Conservation (phyloP, 2,797 vertebrate genomes). For the Sebastes steindachneri region DNA sequence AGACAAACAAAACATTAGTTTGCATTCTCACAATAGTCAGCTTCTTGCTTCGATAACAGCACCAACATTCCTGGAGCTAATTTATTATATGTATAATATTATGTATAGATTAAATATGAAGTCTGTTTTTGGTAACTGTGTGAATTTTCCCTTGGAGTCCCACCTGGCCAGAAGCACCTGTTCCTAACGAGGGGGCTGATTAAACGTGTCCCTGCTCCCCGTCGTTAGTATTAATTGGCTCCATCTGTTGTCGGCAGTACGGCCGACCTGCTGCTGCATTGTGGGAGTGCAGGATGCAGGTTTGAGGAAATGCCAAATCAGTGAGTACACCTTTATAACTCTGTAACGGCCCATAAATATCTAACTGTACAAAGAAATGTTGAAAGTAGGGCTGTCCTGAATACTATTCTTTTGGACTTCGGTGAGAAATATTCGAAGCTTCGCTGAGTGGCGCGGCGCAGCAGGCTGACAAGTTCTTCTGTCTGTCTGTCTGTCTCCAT, state of each 20-base stretch:
- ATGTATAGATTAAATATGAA: not conserved
- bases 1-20: slow-evolving; percentile 31
- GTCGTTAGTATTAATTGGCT: slow-evolving; percentile 33
- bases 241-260: slow-evolving; percentile 35
- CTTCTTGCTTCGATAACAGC: not conserved
- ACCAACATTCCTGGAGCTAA: not conserved
- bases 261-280: slow-evolving; percentile 7
- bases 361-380: not conserved
- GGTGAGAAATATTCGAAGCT: too few relatives aligned
- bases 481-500: too few relatives aligned
- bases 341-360: not conserved
- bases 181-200: slow-evolving; percentile 13
- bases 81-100: not conserved
- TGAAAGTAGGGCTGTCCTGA: too few relatives aligned
- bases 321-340: not conserved
- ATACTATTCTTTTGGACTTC: too few relatives aligned
- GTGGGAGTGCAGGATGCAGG: slow-evolving; percentile 3
- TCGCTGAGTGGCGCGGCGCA: too few relatives aligned
- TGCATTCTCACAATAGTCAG: not conserved
- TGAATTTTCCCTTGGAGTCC: not conserved
- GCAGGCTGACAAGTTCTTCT: too few relatives aligned
- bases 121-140: not conserved
- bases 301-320: not conserved
- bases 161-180: slow-evolving; percentile 11
- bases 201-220: slow-evolving; percentile 28